Percentiles rank a stretch among this genome's conserved stretches.
Evolutionary conservation across 2,888 invertebrate species (phyloP).

Genomic region (Diarsia brunnea): DNA sequence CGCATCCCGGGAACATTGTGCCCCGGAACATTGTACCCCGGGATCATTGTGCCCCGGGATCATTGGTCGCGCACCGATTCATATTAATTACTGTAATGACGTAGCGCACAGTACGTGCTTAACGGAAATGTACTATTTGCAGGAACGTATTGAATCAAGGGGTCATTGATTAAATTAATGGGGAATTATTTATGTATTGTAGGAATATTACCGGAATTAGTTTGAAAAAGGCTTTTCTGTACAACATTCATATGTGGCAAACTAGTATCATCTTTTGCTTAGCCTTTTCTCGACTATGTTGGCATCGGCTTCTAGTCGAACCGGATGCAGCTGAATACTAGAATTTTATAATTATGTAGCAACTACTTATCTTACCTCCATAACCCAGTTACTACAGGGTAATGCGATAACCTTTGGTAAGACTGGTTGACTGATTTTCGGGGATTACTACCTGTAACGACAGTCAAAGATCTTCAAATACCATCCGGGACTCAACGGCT

Average conservation of each 20-base stretch:
- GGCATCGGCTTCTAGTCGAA: too few species aligned
- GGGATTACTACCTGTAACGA: too few species aligned
- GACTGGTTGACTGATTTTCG: too few species aligned
- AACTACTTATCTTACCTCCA: too few species aligned
- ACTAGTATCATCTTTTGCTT: too few species aligned
- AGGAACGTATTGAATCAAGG: constrained; percentile 3
- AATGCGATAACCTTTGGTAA: too few species aligned
- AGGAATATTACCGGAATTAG: not conserved
- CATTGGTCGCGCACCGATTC: constrained; percentile 45
- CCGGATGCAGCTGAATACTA: too few species aligned
- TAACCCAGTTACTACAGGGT: too few species aligned
- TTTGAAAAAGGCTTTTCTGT: not conserved
- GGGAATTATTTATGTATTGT: not conserved
- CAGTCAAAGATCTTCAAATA: too few species aligned
- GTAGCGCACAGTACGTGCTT: constrained; percentile 21
- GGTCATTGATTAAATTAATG: constrained; percentile 16
- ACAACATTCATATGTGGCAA: not conserved
- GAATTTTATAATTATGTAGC: too few species aligned
- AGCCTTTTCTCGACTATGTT: too few species aligned
- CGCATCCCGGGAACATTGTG: not conserved
- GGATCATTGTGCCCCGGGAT: constrained; percentile 35
- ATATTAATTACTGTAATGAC: constrained; percentile 62
- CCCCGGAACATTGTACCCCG: constrained; percentile 17
- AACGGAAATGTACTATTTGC: constrained; percentile 22
- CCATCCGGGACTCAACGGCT: too few species aligned